Evolutionary conservation across 2,113 vertebrate genomes (phyloP).

Genomic region (Anser cygnoides): DNA sequence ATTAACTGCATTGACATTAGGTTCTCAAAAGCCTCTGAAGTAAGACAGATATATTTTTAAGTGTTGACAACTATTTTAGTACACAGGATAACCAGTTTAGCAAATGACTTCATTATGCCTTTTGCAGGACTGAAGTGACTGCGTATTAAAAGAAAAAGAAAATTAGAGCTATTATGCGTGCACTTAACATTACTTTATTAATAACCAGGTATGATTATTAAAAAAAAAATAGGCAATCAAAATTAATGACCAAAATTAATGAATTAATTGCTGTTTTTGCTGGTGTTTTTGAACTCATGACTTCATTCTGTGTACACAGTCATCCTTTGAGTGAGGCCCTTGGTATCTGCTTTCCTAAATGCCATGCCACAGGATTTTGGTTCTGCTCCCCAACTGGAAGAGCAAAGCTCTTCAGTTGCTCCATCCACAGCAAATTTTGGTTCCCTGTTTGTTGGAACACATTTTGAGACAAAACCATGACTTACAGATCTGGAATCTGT

Average conservation of each 20-base stretch:
- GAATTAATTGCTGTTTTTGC: background rate
- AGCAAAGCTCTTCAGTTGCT: constrained; percentile 17
- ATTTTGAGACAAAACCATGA: constrained; percentile 17
- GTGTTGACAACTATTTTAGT: background rate
- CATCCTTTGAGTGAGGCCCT: background rate
- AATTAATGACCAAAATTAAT: background rate
- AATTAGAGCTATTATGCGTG: background rate
- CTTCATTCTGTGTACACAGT: background rate
- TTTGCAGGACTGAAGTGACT: background rate
- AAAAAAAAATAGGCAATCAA: background rate
- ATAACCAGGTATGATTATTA: background rate
- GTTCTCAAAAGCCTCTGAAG: background rate
- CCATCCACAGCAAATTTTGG: background rate
- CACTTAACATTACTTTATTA: background rate
- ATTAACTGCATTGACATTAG: background rate
- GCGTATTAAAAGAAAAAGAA: background rate
- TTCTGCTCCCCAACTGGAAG: background rate
- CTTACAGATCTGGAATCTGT: constrained; percentile 45
- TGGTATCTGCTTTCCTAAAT: background rate
- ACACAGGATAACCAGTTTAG: background rate
- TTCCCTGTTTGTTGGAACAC: constrained; percentile 1
- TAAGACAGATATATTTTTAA: background rate
- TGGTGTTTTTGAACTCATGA: background rate
- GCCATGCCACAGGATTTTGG: background rate
- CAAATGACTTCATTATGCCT: background rate